Conservation (phyloP, 53 echinoderm and acorn worm species). For the Crossaster papposus region DNA sequence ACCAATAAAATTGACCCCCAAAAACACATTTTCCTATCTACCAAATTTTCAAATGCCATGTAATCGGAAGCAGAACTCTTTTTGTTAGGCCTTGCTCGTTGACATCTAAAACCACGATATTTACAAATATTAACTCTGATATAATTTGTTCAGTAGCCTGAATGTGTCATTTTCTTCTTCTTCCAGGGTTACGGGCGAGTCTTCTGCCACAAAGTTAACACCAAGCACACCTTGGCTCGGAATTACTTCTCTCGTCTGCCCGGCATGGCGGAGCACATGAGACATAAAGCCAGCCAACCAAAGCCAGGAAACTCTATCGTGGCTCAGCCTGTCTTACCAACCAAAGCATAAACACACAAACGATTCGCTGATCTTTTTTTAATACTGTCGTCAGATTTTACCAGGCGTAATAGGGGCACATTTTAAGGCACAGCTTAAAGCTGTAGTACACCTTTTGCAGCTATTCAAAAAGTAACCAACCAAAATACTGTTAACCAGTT, state of each 20-base stretch:
- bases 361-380: not conserved
- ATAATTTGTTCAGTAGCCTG: not conserved
- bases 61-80: no score
- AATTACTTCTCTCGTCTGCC: constrained; percentile 98
- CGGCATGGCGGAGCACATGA: constrained; percentile 93
- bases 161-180: constrained; percentile 2
- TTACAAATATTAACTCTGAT: not conserved
- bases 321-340: constrained; percentile 26
- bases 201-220: constrained; percentile 98
- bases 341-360: constrained; percentile 26
- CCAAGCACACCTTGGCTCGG: constrained; percentile 91
- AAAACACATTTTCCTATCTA: no score
- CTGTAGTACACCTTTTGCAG: no score
- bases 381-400: no score
- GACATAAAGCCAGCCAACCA: constrained; percentile 42
- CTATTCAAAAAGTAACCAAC: no score
- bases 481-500: no score
- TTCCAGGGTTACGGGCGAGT: constrained; percentile 96
- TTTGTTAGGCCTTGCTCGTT: no score
- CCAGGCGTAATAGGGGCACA: no score
- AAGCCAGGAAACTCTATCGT: constrained; percentile 47
- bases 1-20: no score
- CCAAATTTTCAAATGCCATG: no score
- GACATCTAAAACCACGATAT: not conserved
- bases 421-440: no score